Evolutionary conservation across 2,797 vertebrate species (phyloP), one percentile per base, ranked within the genome.

Genomic region (Eupleurogrammus muticus): DNA sequence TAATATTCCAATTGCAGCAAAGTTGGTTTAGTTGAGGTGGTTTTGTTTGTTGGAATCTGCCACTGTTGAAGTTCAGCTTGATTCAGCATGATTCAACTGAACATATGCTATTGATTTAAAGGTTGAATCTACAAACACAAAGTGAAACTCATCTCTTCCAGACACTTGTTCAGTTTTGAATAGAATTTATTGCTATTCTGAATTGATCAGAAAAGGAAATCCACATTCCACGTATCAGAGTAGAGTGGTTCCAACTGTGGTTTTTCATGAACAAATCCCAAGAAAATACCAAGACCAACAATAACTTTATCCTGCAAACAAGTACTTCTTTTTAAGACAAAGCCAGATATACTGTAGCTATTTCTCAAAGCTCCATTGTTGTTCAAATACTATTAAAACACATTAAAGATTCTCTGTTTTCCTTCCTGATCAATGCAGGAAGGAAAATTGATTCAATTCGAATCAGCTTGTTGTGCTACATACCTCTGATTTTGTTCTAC

Each of bases 1-100:
- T 42, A 38, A 14, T 38, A 16, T 42, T 42, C 38, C 2, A 42
- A 42, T 9, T 42, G 38, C 24, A 52, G 35, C 16, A 64, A 52
- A 57, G 44, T 59, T 60, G 20, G 42, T 13, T 17, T 17, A 60
- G 35, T 10, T 67, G 35, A 57, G 52, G 35, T 58, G 35, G 10
- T 50, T 47, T 32, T 46, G 28, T 55, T 59, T 52, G 35, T 49
- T 52, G 50, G 12, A 67, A 53, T 48, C 42, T 51, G 24, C 9
- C 24, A 9, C 40, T 5, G 19, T 9, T 55, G 34, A 36, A 67
- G 42, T 50, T 50, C 24, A 40, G 50, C 50, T 13, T 42, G 38
- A 42, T 16, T 42, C 38, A 36, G 20, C 11, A 48, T 57, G n/a
- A 49, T 34, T 35, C n/a, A 3, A 16, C 55, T 28, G 9, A 19